phyloP scores from a whole-genome alignment of 2,888 invertebrate species.

The Nemotelus pantherinus region DNA sequence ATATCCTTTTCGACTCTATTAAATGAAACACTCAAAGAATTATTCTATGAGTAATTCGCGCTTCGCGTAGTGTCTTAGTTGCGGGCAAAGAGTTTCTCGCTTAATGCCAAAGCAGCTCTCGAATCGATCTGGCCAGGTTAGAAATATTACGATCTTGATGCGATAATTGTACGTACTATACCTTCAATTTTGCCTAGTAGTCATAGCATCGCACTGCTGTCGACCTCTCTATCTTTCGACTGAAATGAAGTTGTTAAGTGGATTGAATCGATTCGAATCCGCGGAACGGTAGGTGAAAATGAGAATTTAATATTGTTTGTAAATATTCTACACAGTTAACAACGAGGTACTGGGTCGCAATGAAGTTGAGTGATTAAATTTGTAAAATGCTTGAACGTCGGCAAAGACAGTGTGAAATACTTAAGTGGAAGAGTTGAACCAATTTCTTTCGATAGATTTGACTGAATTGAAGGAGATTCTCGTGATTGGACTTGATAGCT shows the following conservation, averaged over 20 bases:
- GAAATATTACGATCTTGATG: neutral
- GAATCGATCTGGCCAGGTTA: neutral
- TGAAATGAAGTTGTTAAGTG: constrained; percentile 32
- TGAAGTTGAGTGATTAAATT: constrained; percentile 36
- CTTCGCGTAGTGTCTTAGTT: constrained; percentile 31
- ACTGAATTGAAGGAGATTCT: neutral
- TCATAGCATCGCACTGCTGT: neutral
- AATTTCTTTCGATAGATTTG: too few species aligned
- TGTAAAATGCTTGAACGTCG: constrained; percentile 1
- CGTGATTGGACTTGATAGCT: neutral
- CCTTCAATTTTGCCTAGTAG: neutral
- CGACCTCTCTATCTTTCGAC: too few species aligned
- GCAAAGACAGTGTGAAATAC: neutral
- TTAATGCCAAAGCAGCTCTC: neutral
- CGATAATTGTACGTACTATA: constrained; percentile 10
- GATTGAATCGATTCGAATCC: constrained; percentile 31
- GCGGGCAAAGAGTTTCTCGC: constrained; percentile 3
- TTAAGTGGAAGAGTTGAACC: too few species aligned
- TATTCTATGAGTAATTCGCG: constrained; percentile 38
- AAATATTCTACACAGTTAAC: constrained; percentile 33
- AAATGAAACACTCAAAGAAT: constrained; percentile 44
- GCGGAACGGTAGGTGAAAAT: constrained; percentile 26
- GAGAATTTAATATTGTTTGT: constrained; percentile 41
- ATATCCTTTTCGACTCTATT: constrained; percentile 45
- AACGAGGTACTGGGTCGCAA: constrained; percentile 19